Percentiles rank a stretch among this genome's conserved stretches.
phyloP scores from a whole-genome alignment of 2,888 invertebrate genomes.

The Pollenia labialis region DNA sequence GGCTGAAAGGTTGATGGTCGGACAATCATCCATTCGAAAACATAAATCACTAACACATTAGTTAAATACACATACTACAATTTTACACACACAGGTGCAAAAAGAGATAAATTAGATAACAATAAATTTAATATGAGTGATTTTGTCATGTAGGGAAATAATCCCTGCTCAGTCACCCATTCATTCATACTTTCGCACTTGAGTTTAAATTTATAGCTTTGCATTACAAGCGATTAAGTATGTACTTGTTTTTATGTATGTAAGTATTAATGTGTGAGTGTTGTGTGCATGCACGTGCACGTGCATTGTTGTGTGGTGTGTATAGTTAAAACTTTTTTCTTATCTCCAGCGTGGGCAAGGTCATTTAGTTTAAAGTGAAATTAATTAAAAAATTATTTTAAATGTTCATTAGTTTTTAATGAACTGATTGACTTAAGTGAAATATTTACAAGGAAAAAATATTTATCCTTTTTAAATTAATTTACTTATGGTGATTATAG shows the following conservation, averaged over 20 bases:
- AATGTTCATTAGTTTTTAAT: constrained; percentile 23
- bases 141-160: constrained; percentile 14
- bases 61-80: not conserved
- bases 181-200: not conserved
- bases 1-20: not conserved
- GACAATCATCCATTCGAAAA: constrained; percentile 18
- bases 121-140: constrained; percentile 27
- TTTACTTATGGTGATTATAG: too few species aligned
- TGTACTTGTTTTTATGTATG: not conserved
- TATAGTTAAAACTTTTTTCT: not conserved
- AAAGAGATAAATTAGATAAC: not conserved
- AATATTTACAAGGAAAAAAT: not conserved
- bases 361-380: constrained; percentile 60
- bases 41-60: not conserved
- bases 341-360: constrained; percentile 40
- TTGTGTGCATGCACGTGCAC: not conserved
- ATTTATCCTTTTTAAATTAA: too few species aligned
- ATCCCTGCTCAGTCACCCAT: not conserved
- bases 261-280: constrained; percentile 5
- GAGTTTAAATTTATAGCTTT: constrained; percentile 7
- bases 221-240: constrained; percentile 15
- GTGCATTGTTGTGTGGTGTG: too few species aligned
- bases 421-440: not conserved
- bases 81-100: not conserved
- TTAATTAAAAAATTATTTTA: constrained; percentile 49